A percentile compares a stretch with the other conserved stretches of the same genome.
These are phyloP conservation scores for Eupithecia centaureata DNA, from an alignment of 2,888 invertebrate species.

Conservation along the genomic window DNA sequence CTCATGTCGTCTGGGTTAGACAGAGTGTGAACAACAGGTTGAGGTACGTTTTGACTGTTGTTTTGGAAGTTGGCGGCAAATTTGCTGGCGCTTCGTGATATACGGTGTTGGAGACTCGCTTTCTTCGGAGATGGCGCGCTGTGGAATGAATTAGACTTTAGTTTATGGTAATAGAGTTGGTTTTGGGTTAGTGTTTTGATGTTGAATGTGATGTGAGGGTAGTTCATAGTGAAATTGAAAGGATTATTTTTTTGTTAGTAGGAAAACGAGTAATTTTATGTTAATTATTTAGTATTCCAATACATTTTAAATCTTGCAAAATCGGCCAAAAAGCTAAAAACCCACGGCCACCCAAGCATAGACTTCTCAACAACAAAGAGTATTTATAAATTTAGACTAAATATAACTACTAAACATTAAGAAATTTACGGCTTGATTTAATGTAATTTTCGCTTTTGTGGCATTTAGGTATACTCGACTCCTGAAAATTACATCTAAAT, in stretches of 20 bases:
- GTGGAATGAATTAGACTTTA: slow-evolving; percentile 42
- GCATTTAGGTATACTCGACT: too few relatives aligned
- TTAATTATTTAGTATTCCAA: neutral
- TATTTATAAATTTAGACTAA: neutral
- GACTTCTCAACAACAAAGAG: neutral
- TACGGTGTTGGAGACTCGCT: slow-evolving; percentile 71
- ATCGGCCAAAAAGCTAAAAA: neutral
- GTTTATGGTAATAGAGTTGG: slow-evolving; percentile 11
- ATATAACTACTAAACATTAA: neutral
- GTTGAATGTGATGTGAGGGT: neutral
- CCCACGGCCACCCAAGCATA: neutral
- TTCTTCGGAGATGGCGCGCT: slow-evolving; percentile 78
- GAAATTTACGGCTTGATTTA: neutral
- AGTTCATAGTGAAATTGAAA: neutral
- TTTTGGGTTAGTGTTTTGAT: slow-evolving; percentile 21
- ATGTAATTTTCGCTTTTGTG: neutral
- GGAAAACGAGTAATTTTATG: neutral
- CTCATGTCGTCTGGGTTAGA: slow-evolving; percentile 88
- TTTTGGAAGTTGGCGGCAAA: slow-evolving; percentile 78
- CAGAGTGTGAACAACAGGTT: slow-evolving; percentile 78
- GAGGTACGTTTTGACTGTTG: slow-evolving; percentile 63
- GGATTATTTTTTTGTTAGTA: neutral
- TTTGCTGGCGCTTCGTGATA: slow-evolving; percentile 77
- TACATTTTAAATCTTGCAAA: neutral
- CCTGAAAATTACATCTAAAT: too few relatives aligned